Conservation (phyloP, 2,113 vertebrate species). For the Apus apus region DNA sequence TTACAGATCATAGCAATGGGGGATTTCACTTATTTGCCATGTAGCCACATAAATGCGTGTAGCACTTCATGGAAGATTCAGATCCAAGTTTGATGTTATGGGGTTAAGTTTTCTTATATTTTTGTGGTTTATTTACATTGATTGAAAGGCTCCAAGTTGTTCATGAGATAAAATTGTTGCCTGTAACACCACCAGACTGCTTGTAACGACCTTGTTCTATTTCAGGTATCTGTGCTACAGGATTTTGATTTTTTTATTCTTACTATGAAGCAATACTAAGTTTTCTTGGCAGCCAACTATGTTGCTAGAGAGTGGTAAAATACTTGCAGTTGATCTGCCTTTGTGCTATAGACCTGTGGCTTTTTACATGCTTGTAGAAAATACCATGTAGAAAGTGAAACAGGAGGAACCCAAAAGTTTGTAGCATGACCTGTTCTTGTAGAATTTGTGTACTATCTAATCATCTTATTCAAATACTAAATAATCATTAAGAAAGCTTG, state of each 20-base stretch:
- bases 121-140: background rate
- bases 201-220: background rate
- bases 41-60: background rate
- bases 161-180: background rate
- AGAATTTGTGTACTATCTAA: background rate
- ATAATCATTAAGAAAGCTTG: background rate
- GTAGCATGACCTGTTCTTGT: background rate
- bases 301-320: background rate
- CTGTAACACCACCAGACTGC: background rate
- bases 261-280: background rate
- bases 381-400: background rate
- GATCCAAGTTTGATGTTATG: background rate
- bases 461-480: background rate
- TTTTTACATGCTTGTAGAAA: background rate
- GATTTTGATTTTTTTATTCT: too few species aligned
- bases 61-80: background rate
- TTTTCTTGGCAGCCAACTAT: background rate
- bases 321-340: background rate
- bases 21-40: background rate
- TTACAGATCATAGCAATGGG: background rate
- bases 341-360: background rate
- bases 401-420: background rate
- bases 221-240: background rate
- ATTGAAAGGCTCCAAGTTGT: background rate
- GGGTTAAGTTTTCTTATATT: background rate